These are phyloP conservation scores for Astreopora myriophthalma DNA, from an alignment of 64 coral and sea anemone species.

Conservation along the genomic window DNA sequence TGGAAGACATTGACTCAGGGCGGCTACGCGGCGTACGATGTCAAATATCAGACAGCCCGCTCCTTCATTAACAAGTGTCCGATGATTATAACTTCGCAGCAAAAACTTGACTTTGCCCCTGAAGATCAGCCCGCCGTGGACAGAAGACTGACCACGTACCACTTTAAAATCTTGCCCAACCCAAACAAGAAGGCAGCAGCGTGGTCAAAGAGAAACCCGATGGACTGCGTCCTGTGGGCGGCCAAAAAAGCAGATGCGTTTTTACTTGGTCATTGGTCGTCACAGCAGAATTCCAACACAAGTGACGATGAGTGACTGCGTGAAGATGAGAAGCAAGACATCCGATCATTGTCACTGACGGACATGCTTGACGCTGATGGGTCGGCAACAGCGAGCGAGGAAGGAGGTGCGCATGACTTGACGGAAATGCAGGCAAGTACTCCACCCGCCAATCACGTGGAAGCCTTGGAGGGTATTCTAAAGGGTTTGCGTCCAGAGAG, in stretches of 20 bases:
- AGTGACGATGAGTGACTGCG: background rate
- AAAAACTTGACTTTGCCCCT: background rate
- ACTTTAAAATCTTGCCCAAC: constrained; percentile 19
- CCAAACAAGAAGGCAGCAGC: constrained; percentile 33
- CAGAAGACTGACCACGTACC: background rate
- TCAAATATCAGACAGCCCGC: constrained; percentile 30
- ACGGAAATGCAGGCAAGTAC: too few relatives aligned
- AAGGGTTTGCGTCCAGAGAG: too few relatives aligned
- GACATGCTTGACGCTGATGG: too few relatives aligned
- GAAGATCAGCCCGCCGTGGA: constrained; percentile 29
- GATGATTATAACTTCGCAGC: constrained; percentile 34
- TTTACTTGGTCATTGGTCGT: too few relatives aligned
- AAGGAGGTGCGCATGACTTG: too few relatives aligned
- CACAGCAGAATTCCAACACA: background rate
- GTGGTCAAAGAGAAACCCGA: constrained; percentile 44
- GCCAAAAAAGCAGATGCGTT: background rate
- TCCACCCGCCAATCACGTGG: too few relatives aligned
- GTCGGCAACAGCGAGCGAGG: too few relatives aligned
- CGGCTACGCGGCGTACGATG: constrained; percentile 21
- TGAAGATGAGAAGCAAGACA: background rate
- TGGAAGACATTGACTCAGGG: constrained; percentile 48
- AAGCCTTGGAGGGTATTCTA: too few relatives aligned
- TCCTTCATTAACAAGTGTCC: constrained; percentile 56
- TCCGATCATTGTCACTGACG: background rate
- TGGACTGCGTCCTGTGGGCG: constrained; percentile 52